These are phyloP conservation scores for Hydropsyche betteni DNA, from an alignment of 2,888 invertebrate genomes.

Conservation along the genomic window DNA sequence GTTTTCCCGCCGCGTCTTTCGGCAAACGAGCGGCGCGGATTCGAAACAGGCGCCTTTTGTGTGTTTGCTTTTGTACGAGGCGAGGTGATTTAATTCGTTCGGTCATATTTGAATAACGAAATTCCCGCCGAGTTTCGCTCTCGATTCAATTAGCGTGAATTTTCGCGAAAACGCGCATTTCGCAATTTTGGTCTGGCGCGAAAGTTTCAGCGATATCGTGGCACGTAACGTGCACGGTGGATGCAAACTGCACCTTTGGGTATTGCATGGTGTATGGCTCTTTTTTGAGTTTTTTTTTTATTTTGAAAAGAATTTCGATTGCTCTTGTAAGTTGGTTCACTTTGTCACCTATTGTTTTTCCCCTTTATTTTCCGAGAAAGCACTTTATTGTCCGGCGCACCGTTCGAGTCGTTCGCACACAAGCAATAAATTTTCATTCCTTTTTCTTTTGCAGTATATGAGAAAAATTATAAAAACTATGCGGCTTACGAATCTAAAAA, in stretches of 20 bases:
- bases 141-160: slow-evolving; percentile 15
- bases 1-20: neutral
- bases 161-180: neutral
- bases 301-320: slow-evolving; percentile 1
- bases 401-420: slow-evolving; percentile 2
- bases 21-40: slow-evolving; percentile 15
- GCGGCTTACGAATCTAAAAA: too few species aligned
- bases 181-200: neutral
- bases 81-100: slow-evolving; percentile 37
- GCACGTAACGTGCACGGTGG: neutral
- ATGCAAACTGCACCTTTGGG: slow-evolving; percentile 36
- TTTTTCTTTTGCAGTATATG: neutral
- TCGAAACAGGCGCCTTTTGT: slow-evolving; percentile 5
- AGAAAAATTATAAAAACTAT: too few species aligned
- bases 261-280: neutral
- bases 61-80: slow-evolving; percentile 20
- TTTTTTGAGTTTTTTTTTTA: neutral
- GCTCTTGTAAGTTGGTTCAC: slow-evolving; percentile 4
- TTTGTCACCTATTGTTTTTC: slow-evolving; percentile 27
- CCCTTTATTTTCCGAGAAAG: slow-evolving; percentile 1
- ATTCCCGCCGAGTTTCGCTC: slow-evolving; percentile 16
- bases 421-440: neutral
- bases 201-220: neutral
- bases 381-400: neutral
- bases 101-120: slow-evolving; percentile 37